Percentiles rank a stretch among this genome's conserved stretches.
Evolutionary conservation across 23 tunicate genomes (phyloP).

Genomic region (Styela plicata): DNA sequence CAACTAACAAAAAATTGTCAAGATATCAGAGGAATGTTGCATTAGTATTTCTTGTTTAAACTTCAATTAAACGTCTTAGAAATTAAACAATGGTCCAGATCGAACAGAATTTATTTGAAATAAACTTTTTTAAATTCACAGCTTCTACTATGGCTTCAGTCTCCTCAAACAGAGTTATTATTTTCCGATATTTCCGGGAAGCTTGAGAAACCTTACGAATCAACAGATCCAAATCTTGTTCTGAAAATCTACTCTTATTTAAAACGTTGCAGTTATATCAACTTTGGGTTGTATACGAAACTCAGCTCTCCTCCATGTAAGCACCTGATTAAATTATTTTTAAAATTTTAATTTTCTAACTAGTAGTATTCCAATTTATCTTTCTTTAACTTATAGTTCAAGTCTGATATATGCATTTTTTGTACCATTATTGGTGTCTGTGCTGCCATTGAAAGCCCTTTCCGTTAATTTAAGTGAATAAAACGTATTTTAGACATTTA

Average conservation of each 20-base stretch:
- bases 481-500: no score
- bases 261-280: slow-evolving; percentile 65
- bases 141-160: slow-evolving; percentile 87
- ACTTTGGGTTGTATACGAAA: slow-evolving; percentile 83
- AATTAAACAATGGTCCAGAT: no score
- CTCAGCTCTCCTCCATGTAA: slow-evolving; percentile 66
- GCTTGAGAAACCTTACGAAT: slow-evolving; percentile 37
- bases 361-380: no score
- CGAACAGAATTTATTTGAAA: not conserved
- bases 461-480: no score
- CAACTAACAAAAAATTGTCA: no score
- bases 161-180: slow-evolving; percentile 70
- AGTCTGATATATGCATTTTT: no score
- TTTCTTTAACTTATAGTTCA: no score
- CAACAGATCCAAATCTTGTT: slow-evolving; percentile 37
- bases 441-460: no score
- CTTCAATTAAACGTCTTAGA: no score
- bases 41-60: not conserved
- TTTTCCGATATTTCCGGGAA: slow-evolving; percentile 52
- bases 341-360: no score
- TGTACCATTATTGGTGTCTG: no score
- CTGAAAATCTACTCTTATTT: slow-evolving; percentile 65
- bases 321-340: no score
- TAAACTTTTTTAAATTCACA: not conserved
- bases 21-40: not conserved